These are phyloP conservation scores for Himalopsyche tibetana DNA, from an alignment of 2,888 invertebrate species.

Conservation along the genomic window DNA sequence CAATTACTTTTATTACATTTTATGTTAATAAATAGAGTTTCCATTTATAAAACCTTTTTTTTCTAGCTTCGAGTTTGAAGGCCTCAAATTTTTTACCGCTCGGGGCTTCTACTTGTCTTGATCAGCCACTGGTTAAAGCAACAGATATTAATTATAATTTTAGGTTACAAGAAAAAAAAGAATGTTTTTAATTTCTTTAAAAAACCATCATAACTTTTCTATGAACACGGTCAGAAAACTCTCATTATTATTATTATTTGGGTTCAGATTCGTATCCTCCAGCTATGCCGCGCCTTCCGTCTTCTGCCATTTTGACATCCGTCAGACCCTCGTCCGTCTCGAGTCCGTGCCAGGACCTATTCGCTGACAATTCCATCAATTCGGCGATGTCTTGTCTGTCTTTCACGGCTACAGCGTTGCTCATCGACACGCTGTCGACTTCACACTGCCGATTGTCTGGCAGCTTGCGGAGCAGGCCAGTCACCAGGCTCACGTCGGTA, in stretches of 20 bases:
- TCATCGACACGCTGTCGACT: slow-evolving; percentile 67
- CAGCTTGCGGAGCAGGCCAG: slow-evolving; percentile 86
- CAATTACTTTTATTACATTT: too few species aligned
- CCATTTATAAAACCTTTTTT: too few species aligned
- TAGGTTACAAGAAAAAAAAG: too few species aligned
- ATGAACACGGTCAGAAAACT: too few species aligned
- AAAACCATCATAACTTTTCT: too few species aligned
- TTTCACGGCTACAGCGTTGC: slow-evolving; percentile 75
- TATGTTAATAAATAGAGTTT: too few species aligned
- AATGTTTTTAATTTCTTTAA: too few species aligned
- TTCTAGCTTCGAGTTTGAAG: too few species aligned
- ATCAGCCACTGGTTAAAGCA: too few species aligned
- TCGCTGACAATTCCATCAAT: slow-evolving; percentile 66
- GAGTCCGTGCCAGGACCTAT: slow-evolving; percentile 90
- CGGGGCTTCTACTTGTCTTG: too few species aligned
- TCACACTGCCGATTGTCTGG: slow-evolving; percentile 76
- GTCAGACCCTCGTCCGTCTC: slow-evolving; percentile 88
- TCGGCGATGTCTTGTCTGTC: slow-evolving; percentile 75
- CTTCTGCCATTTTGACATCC: slow-evolving; percentile 80
- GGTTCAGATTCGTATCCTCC: slow-evolving; percentile 81
- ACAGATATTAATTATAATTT: too few species aligned
- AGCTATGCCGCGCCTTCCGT: slow-evolving; percentile 88
- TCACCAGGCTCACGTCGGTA: slow-evolving; percentile 78
- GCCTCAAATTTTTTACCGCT: too few species aligned
- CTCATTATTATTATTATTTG: not conserved